Conservation (phyloP, 1,140 invertebrate genomes). For the Campoletis sonorensis region DNA sequence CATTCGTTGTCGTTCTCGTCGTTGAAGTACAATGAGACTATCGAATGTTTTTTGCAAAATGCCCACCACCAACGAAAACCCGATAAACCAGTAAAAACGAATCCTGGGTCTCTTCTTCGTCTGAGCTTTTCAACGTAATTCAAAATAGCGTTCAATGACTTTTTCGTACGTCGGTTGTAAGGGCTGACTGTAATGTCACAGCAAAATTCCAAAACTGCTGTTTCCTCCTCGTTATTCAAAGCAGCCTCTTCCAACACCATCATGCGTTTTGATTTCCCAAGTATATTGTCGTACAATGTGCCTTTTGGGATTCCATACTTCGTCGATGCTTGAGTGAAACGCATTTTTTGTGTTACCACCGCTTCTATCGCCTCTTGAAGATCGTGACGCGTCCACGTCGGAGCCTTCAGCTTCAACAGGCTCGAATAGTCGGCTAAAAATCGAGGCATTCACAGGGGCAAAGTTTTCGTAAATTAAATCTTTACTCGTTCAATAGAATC, state of each 20-base stretch:
- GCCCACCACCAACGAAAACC: conserved; percentile 90
- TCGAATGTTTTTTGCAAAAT: conserved; percentile 87
- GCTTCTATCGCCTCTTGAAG: conserved; percentile 86
- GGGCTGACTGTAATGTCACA: conserved; percentile 85
- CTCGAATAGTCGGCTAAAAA: conserved; percentile 79
- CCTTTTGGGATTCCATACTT: conserved; percentile 86
- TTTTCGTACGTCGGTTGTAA: conserved; percentile 84
- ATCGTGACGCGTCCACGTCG: conserved; percentile 86
- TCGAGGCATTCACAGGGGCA: conserved; percentile 35
- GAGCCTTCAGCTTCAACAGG: conserved; percentile 83
- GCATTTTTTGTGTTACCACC: conserved; percentile 85
- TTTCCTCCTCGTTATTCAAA: conserved; percentile 80
- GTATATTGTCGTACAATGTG: conserved; percentile 87
- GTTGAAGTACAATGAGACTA: conserved; percentile 82
- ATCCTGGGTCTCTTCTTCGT: conserved; percentile 79
- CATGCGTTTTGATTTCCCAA: conserved; percentile 87
- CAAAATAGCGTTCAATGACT: conserved; percentile 81
- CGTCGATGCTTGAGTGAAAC: conserved; percentile 85
- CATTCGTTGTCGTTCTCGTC: conserved; percentile 74
- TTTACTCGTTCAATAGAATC: background rate
- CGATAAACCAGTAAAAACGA: conserved; percentile 81
- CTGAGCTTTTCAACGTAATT: conserved; percentile 81
- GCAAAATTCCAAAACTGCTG: conserved; percentile 83
- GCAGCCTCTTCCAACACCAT: conserved; percentile 84
- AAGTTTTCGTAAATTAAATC: conserved; percentile 14